Evolutionary conservation across 2,888 invertebrate genomes (phyloP), one percentile per base, ranked within the genome.

Genomic region (Platycheirus albimanus): DNA sequence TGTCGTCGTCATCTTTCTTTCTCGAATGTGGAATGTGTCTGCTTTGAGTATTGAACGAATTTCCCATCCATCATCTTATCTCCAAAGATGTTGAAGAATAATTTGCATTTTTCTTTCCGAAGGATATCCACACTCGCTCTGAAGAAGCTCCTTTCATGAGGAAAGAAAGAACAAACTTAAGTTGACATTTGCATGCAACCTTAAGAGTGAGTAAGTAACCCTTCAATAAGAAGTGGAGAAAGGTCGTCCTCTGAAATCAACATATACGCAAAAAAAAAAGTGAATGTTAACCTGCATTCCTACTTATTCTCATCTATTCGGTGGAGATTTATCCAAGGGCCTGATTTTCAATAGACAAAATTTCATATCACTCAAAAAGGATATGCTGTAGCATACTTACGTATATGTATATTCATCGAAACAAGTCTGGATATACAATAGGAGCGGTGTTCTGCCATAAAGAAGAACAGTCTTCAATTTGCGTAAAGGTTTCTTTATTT

Each of bases 161-260:
- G 66, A 71, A 66, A 36, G 71, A 71, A 83, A 51, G 78, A 74
- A 83, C 67, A 72, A 88, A 88, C 88, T 89, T 88, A 88, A 88
- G 88, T 87, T 88, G 88, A 88, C 89, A 89, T 88, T 89, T 89
- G 88, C 89, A 88, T 89, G 72, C 78, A 74, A 74, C 69, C 56
- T 83, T 43, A 78, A 78, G 83, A 74, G 61, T 72, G 63, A 72
- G 51, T 83, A 78, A 83, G 83, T 74, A 78, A 83, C 72, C 78
- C 83, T 74, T 83, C 64, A 83, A 43, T 63, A 54, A 28, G 51
- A 45, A 58, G 49, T n/a, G 47, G 54, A 61, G 66, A 72, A 83
- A 78, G 83, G 67, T 78, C 67, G 72, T 72, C 63, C 72, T 77
- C 58, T 77, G 45, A 17, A 43, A 47, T 30, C 17, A 28, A 41